phyloP scores from a whole-genome alignment of 2,888 invertebrate genomes.

The Chymomyza fuscimana region DNA sequence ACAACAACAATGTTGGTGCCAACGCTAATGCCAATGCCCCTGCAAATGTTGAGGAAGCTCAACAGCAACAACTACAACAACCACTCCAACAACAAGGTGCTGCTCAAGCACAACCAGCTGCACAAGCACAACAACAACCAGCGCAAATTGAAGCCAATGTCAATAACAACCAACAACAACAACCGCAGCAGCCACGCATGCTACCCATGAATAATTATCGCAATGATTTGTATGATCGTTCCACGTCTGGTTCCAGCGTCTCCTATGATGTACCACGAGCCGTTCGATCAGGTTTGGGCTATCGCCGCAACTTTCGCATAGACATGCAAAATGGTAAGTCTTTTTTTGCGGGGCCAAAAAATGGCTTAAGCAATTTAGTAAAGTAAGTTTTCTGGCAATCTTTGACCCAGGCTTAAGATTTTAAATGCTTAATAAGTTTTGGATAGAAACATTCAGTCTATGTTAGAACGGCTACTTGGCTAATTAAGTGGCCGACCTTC shows the following conservation, averaged over 20 bases:
- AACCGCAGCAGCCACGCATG: conserved; percentile 53
- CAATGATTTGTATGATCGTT: conserved; percentile 79
- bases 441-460: no score
- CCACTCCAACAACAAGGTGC: conserved; percentile 31
- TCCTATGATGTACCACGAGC: conserved; percentile 79
- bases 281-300: conserved; percentile 77
- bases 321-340: conserved; percentile 76
- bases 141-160: conserved; percentile 19
- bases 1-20: conserved; percentile 55
- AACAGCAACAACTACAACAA: conserved; percentile 39
- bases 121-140: conserved; percentile 35
- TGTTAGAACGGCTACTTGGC: no score
- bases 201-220: conserved; percentile 76
- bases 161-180: conserved; percentile 43
- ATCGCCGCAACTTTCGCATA: conserved; percentile 78
- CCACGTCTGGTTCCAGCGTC: conserved; percentile 55
- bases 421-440: no score
- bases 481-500: no score
- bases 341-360: background rate
- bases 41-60: conserved; percentile 64
- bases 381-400: background rate
- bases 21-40: conserved; percentile 75
- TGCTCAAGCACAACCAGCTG: conserved; percentile 26
- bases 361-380: background rate
- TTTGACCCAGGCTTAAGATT: no score